phyloP scores from a whole-genome alignment of 2,797 vertebrate genomes.

The Erithacus rubecula region DNA sequence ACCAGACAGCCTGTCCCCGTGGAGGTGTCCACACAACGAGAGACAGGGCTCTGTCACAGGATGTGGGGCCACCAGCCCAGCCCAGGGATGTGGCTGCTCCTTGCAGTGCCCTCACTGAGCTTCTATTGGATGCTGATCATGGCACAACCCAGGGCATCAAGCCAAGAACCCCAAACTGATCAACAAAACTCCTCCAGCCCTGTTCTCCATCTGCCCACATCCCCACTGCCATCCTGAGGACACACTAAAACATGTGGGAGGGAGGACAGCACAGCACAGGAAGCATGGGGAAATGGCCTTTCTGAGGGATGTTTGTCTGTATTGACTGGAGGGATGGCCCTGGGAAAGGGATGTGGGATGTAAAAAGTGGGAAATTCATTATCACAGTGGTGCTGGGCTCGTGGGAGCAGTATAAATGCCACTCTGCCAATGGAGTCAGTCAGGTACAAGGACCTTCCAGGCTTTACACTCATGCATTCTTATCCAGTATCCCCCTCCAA shows the following conservation, averaged over 20 bases:
- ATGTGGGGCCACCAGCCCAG: neutral
- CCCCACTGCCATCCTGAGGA: accelerated
- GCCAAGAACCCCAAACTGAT: neutral
- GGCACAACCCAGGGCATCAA: neutral
- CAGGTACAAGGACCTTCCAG: neutral
- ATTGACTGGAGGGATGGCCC: too few species aligned
- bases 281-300: neutral
- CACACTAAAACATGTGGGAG: accelerated
- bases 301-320: neutral
- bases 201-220: accelerated
- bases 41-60: neutral
- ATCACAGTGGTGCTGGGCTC: neutral
- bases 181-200: neutral
- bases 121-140: neutral
- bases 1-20: neutral
- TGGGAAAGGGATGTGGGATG: neutral
- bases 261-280: accelerated
- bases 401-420: neutral
- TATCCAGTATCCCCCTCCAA: neutral
- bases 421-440: accelerated
- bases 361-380: neutral
- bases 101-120: accelerated
- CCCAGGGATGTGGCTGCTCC: accelerated
- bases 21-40: accelerated
- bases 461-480: neutral